Percentiles rank a stretch among this genome's conserved stretches.
Evolutionary conservation across 35 echinoderm and acorn worm species (phyloP).

Genomic region (Apostichopus japonicus): DNA sequence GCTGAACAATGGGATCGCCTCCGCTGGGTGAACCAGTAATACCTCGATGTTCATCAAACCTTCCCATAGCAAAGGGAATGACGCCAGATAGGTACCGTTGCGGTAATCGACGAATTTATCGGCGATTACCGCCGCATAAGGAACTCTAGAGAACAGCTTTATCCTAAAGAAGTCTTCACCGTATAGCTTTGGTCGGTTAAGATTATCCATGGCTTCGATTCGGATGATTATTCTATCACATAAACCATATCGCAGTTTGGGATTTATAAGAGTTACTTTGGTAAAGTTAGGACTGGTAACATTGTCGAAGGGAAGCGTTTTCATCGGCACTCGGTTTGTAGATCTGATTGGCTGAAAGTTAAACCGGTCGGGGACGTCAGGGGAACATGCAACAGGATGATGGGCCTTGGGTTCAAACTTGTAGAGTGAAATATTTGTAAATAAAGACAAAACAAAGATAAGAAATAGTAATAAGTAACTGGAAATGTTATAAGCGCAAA

Average conservation of each 20-base stretch:
- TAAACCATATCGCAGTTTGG: not conserved
- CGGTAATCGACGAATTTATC: not conserved
- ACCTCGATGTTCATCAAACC: not conserved
- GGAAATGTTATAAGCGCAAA: no score
- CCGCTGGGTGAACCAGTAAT: constrained; percentile 3
- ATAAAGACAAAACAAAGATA: no score
- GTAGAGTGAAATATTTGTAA: no score
- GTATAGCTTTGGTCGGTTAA: not conserved
- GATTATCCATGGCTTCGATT: constrained; percentile 7
- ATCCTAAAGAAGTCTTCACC: constrained; percentile 5
- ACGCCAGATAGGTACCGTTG: constrained; percentile 7
- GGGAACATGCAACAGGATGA: not conserved
- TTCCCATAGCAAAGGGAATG: constrained; percentile 24
- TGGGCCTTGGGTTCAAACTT: not conserved
- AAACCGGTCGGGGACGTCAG: not conserved
- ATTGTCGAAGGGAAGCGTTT: not conserved
- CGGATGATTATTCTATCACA: not conserved
- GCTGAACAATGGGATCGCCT: constrained; percentile 2
- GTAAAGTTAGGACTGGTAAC: constrained; percentile 7
- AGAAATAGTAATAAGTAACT: no score
- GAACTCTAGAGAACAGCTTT: not conserved
- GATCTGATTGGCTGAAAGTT: not conserved
- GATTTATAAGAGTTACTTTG: not conserved
- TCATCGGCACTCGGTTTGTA: not conserved
- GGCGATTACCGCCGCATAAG: constrained; percentile 13